Conservation (phyloP, 2,797 vertebrate genomes). For the Gouania willdenowi region DNA sequence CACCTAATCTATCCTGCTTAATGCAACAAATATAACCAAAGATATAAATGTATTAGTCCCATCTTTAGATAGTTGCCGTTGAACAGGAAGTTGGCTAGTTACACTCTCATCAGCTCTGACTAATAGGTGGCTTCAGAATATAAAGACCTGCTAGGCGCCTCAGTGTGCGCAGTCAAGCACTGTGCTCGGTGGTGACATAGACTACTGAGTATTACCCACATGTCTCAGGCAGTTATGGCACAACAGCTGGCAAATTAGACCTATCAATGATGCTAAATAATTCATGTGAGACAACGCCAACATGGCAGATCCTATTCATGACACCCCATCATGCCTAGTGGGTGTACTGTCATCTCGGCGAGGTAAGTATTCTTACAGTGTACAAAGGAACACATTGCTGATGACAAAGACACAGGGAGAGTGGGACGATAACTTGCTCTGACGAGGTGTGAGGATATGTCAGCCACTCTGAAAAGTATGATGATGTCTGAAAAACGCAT, state of each 20-base stretch:
- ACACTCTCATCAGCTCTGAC: conserved; percentile 41
- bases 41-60: conserved; percentile 3
- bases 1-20: conserved; percentile 4
- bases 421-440: conserved; percentile 49
- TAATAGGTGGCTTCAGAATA: conserved; percentile 38
- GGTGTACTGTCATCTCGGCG: conserved; percentile 60
- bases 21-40: background rate
- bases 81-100: conserved; percentile 67
- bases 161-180: conserved; percentile 67
- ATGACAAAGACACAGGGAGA: conserved; percentile 40
- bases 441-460: conserved; percentile 58
- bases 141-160: conserved; percentile 58
- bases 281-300: conserved; percentile 74
- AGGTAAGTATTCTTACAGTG: conserved; percentile 66
- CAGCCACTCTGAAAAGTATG: conserved; percentile 47
- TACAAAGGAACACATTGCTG: conserved; percentile 43
- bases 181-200: conserved; percentile 55
- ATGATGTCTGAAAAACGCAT: conserved; percentile 15
- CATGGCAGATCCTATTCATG: conserved; percentile 73
- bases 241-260: conserved; percentile 77
- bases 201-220: conserved; percentile 68
- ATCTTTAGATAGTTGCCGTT: conserved; percentile 17
- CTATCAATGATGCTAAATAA: conserved; percentile 75
- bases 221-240: conserved; percentile 69
- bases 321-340: conserved; percentile 63